Conservation (phyloP, 2,888 invertebrate genomes). For the Dysmachus trigonus region DNA sequence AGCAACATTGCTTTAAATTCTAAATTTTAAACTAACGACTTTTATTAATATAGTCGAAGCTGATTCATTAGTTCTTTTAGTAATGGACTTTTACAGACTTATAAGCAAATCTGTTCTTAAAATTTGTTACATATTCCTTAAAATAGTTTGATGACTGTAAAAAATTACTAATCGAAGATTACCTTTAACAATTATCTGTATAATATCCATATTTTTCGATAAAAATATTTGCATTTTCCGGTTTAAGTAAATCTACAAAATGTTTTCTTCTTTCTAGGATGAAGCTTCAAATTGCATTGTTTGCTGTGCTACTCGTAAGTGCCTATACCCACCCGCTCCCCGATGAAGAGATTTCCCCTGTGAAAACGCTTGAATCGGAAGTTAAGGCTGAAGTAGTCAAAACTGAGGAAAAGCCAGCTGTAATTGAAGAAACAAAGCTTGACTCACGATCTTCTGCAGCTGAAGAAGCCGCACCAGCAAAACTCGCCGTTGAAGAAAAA, state of each 20-base stretch:
- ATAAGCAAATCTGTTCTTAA: no score
- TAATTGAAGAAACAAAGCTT: slow-evolving; percentile 44
- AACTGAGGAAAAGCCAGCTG: slow-evolving; percentile 53
- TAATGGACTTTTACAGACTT: no score
- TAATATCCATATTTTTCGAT: neutral
- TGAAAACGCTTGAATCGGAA: slow-evolving; percentile 52
- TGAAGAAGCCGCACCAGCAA: slow-evolving; percentile 51
- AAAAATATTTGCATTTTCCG: neutral
- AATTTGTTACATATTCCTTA: no score
- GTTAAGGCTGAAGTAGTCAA: slow-evolving; percentile 53
- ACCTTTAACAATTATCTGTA: no score
- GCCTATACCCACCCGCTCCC: slow-evolving; percentile 59
- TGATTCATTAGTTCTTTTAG: no score
- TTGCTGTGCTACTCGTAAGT: slow-evolving; percentile 57
- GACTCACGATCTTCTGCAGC: slow-evolving; percentile 40
- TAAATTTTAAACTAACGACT: neutral
- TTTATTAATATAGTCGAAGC: no score
- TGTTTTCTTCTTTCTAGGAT: slow-evolving; percentile 54
- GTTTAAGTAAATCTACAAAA: neutral
- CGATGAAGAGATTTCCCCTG: slow-evolving; percentile 58
- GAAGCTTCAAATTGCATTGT: slow-evolving; percentile 59
- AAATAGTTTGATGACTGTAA: no score
- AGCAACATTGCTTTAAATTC: neutral
- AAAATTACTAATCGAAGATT: no score
- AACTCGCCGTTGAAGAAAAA: slow-evolving; percentile 53